Conservation (phyloP, 2,113 vertebrate species). For the Podilymbus podiceps region DNA sequence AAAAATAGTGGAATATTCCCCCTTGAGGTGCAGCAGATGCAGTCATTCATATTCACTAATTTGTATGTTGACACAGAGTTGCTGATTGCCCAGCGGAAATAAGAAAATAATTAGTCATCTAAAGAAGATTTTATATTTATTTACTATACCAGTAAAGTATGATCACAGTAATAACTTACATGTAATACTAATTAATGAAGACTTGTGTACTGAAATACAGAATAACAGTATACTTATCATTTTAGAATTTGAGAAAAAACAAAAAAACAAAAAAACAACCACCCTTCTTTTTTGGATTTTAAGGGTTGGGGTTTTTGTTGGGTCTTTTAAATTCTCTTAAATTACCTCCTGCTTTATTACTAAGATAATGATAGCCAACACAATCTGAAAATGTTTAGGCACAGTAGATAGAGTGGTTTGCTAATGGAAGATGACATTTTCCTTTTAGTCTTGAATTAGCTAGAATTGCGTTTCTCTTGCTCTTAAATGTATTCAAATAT, state of each 20-base stretch:
- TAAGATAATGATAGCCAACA: neutral
- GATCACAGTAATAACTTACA: neutral
- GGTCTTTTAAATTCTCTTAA: neutral
- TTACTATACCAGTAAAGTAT: neutral
- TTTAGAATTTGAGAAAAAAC: neutral
- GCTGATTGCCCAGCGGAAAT: neutral
- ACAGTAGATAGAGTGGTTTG: neutral
- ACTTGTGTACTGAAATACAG: neutral
- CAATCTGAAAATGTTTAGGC: neutral
- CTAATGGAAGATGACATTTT: neutral
- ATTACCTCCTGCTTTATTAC: neutral
- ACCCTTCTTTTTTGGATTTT: neutral
- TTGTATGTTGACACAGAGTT: neutral
- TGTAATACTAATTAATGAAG: neutral
- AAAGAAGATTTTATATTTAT: neutral
- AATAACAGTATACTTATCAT: neutral
- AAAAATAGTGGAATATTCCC: neutral
- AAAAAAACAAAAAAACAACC: fast-evolving
- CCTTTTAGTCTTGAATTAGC: neutral
- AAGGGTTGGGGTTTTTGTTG: neutral
- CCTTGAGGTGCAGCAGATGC: neutral
- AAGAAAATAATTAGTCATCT: neutral
- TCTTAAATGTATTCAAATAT: neutral
- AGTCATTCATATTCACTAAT: neutral
- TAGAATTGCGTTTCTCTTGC: neutral